Base-by-base conservation (phyloP, 2,888 invertebrate species). In the Hypolimnas misippus region DNA sequence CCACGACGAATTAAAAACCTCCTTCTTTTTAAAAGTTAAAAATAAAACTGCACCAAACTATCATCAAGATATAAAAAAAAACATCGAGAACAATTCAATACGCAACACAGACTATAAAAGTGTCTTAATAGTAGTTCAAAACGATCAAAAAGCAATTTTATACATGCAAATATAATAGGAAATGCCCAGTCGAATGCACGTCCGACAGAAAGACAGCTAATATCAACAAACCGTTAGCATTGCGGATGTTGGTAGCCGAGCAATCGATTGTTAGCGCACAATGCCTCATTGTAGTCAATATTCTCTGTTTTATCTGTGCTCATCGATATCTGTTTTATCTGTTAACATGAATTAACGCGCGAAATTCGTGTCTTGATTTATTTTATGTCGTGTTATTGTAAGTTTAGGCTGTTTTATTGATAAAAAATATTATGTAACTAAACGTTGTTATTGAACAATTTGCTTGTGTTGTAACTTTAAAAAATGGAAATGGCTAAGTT, bases 231-330 rank as follows among this genome's bases (percentile, higher is more conserved):
- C 63, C 63, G 58, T 58, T 58, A 62, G 33, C n/a, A 44, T 38
- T 31, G 31, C 56, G 25, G 53, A 35, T 51, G 57, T 40, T 44
- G 44, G 55, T 60, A 55, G 54, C 38, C 64, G 64, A 66, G 62
- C 56, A 55, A 61, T 66, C 68, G 63, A 66, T 68, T 66, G 62
- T 68, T 55, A 29, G 35, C 54, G 51, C 35, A 68, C 66, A 68
- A 66, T 68, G 52, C 52, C 38, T 52, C 55, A 66, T 66, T 66
- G 58, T 66, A 16, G 5, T 19, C 46, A 40, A 59, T 38, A 54
- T 44, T 57, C 46, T 53, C 31, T 59, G 31, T 25, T 19, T 52
- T 62, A 55, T 51, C 51, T 58, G 38, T 49, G 38, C n/a, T 17
- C 17, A 19, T 17, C 31, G 51, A 31, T 16, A 49, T 35, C 14